A percentile compares a stretch with the other conserved stretches of the same genome.
phyloP scores from a whole-genome alignment of 2,888 invertebrate species.

The Marasmarcha lunaedactyla region DNA sequence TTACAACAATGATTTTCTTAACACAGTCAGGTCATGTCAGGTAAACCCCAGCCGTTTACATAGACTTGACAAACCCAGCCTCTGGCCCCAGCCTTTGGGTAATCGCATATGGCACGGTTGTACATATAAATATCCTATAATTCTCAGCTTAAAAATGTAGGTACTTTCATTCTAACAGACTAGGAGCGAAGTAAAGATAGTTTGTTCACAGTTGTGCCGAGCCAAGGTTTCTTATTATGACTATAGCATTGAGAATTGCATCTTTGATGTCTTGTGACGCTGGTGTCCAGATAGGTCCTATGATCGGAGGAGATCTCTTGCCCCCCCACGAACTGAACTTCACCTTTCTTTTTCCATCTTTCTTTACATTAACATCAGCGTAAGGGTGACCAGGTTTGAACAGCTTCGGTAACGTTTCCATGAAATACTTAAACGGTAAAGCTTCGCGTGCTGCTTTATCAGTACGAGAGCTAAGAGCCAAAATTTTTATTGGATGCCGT shows the following conservation, averaged over 20 bases:
- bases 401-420: slow-evolving; percentile 35
- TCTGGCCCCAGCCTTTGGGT: no score
- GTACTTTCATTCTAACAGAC: no score
- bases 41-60: not conserved
- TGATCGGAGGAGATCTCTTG: slow-evolving; percentile 53
- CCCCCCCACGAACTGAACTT: slow-evolving; percentile 64
- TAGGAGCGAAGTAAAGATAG: no score
- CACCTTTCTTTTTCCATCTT: slow-evolving; percentile 57
- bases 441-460: slow-evolving; percentile 35
- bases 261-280: slow-evolving; percentile 35
- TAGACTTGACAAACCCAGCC: no score
- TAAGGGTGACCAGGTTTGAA: slow-evolving; percentile 55
- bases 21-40: no score
- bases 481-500: slow-evolving; percentile 41
- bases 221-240: slow-evolving; percentile 33
- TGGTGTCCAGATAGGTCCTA: slow-evolving; percentile 61
- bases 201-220: no score
- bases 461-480: slow-evolving; percentile 35
- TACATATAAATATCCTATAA: no score
- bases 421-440: slow-evolving; percentile 39
- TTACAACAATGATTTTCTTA: not conserved
- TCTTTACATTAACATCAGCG: slow-evolving; percentile 43
- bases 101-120: no score
- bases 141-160: no score
- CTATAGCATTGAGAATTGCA: slow-evolving; percentile 37